These are phyloP conservation scores for Beroe ovata DNA, from an alignment of 37 sponge, comb jelly and placozoan genomes.

Conservation along the genomic window DNA sequence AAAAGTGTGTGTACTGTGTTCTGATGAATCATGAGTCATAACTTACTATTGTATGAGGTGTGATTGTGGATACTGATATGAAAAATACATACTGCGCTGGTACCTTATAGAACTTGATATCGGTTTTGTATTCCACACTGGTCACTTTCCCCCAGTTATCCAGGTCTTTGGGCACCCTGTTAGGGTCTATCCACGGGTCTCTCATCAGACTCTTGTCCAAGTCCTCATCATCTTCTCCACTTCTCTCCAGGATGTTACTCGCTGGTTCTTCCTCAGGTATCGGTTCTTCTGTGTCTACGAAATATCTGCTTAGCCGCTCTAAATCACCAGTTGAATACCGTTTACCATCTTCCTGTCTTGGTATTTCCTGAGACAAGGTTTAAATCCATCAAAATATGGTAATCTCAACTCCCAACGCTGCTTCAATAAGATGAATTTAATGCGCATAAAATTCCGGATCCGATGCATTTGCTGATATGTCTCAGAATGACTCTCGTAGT, in stretches of 20 bases:
- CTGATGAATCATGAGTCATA: too few relatives aligned
- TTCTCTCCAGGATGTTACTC: background rate
- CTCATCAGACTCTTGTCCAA: background rate
- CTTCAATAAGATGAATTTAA: too few relatives aligned
- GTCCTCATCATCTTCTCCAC: background rate
- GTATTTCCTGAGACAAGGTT: background rate
- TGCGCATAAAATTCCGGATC: too few relatives aligned
- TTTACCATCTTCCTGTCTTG: background rate
- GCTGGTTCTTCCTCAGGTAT: background rate
- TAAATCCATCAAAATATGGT: too few relatives aligned
- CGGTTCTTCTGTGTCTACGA: slow-evolving; percentile 17
- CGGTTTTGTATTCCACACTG: slow-evolving; percentile 25
- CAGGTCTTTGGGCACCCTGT: slow-evolving; percentile 26
- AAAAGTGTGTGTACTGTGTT: too few relatives aligned
- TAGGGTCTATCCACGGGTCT: slow-evolving; percentile 31
- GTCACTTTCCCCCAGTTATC: slow-evolving; percentile 35
- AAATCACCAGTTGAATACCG: background rate
- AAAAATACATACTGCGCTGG: too few relatives aligned
- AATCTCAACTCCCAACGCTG: too few relatives aligned
- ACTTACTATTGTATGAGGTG: too few relatives aligned
- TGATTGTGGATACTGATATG: too few relatives aligned
- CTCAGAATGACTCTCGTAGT: too few relatives aligned
- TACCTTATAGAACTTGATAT: slow-evolving; percentile 21
- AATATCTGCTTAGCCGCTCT: slow-evolving; percentile 13
- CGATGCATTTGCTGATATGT: too few relatives aligned